Base-by-base conservation (phyloP, 2,888 invertebrate genomes). In the Eristalis tenax region DNA sequence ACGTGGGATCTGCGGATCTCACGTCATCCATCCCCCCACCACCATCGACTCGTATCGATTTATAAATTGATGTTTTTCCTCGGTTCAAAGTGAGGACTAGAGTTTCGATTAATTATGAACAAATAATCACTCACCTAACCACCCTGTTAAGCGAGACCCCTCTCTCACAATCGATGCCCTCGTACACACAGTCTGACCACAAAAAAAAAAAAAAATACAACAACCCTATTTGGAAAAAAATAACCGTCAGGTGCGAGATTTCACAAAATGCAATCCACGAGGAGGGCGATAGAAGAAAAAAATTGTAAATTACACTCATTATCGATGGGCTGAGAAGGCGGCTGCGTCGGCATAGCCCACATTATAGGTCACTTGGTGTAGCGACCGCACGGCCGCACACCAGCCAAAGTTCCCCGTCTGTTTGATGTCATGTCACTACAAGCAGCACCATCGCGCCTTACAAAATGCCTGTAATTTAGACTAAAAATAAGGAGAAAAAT, bases 301-400 rank as follows among this genome's bases (percentile, higher is more conserved):
- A 79, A 71, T 11, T 59, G 15, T 65, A 80, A 87, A 83, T 87
- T 87, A 87, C 87, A 83, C 87, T 77, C 65, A 87, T 87, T 87
- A 87, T 63, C 35, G 74, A 79, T 79, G 78, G 83, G 75, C 66
- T 57, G 61, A 28, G 70, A 43, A 61, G 59, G 38, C 26, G 22
- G n/a, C 40, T 3, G 40, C 4, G 38, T 11, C n/a, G 2, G 13
- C 50, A 76, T 50, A 74, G 77, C 74, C 78, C 74, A 71, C 26
- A 71, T 50, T 65, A 71, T 70, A 59, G 80, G 74, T 79, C 76
- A 83, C 57, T 23, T 23, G 23, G 26, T 65, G 63, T 38, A 15
- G 57, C 59, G 59, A 18, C 66, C 61, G 57, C 57, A 71, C 15
- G 50, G 68, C 43, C 28, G 57, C 56, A 83, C 63, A 71, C 59